Evolutionary conservation across 1,140 invertebrate genomes (phyloP).

Genomic region (Trypoxylus dichotomus): DNA sequence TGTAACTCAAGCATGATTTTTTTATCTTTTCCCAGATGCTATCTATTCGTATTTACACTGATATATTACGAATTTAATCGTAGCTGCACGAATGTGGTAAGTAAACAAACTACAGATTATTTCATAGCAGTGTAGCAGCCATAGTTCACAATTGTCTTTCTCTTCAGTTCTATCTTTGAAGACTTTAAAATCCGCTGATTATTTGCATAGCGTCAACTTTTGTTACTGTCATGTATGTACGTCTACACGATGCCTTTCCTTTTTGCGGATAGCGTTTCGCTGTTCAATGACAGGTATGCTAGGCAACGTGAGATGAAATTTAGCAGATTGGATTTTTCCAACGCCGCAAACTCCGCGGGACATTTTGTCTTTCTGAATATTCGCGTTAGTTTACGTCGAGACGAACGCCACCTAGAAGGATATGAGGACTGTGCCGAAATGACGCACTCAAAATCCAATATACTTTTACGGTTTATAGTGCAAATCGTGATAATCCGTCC

Average conservation of each 20-base stretch:
- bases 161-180: too few species aligned
- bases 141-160: too few species aligned
- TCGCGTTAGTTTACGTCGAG: background rate
- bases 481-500: background rate
- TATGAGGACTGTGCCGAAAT: background rate
- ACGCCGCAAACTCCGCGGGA: background rate
- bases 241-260: too few species aligned
- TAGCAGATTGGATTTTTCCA: background rate
- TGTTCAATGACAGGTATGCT: background rate
- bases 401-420: background rate
- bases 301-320: background rate
- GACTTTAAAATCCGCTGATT: too few species aligned
- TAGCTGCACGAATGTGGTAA: constrained; percentile 33
- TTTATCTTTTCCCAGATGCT: constrained; percentile 31
- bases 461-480: constrained; percentile 3
- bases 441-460: background rate
- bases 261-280: too few species aligned
- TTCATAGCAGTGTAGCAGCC: too few species aligned
- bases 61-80: constrained; percentile 33
- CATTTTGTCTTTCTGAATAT: background rate
- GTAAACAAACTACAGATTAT: constrained; percentile 19
- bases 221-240: too few species aligned
- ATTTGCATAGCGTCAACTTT: too few species aligned
- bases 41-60: constrained; percentile 33
- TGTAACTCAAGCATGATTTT: constrained; percentile 22